Percentiles rank a stretch among this genome's conserved stretches.
Evolutionary conservation across 2,797 vertebrate genomes (phyloP).

Genomic region (Ctenochaetus hawaiiensis): DNA sequence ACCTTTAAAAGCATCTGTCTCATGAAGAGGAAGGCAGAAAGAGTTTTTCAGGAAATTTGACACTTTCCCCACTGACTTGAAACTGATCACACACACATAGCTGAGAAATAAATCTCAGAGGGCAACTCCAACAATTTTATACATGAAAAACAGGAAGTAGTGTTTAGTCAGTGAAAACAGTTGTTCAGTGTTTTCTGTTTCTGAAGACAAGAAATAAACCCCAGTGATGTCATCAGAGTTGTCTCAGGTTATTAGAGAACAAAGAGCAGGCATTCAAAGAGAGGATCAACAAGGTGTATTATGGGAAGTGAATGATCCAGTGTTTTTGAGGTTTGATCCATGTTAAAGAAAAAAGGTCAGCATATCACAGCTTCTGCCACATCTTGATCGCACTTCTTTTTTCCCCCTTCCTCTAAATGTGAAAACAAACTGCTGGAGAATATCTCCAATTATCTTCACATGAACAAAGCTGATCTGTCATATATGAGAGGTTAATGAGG

Average conservation of each 20-base stretch:
- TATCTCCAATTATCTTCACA: conserved; percentile 44
- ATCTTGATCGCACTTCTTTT: no score
- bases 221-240: neutral
- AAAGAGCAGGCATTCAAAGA: no score
- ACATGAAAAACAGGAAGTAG: neutral
- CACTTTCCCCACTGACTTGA: conserved; percentile 8
- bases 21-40: conserved; percentile 20
- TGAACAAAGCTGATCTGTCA: conserved; percentile 34
- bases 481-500: neutral
- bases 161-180: neutral
- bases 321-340: no score
- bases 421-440: neutral
- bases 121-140: neutral
- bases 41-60: conserved; percentile 26
- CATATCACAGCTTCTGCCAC: neutral
- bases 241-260: neutral
- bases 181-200: neutral
- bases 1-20: conserved; percentile 68
- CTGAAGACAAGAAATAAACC: neutral
- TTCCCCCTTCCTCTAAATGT: neutral
- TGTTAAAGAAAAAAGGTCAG: neutral
- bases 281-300: no score
- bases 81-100: neutral
- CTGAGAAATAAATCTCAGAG: neutral
- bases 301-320: no score